Evolutionary conservation across 2,797 vertebrate species (phyloP).

Genomic region (Trachurus trachurus): DNA sequence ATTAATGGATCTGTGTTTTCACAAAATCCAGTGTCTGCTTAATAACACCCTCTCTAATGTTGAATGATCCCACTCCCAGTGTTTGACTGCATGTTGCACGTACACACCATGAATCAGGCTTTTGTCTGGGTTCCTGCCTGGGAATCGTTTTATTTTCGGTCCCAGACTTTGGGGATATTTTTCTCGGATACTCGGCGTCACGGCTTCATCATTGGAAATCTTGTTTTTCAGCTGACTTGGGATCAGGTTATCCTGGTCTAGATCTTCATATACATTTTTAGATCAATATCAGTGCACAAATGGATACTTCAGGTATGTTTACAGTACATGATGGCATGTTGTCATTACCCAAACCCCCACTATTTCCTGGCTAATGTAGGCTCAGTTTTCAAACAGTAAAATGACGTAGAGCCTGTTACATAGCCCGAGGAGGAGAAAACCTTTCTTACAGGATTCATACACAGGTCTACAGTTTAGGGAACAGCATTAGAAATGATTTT

Average conservation of each 20-base stretch:
- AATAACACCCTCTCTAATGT: too few species aligned
- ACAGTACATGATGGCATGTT: conserved; percentile 18
- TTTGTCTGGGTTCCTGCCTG: conserved; percentile 12
- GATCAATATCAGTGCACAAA: conserved; percentile 44
- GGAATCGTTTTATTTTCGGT: not conserved
- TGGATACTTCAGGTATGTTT: conserved; percentile 22
- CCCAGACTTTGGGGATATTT: not conserved
- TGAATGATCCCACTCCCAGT: too few species aligned
- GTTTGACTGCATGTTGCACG: too few species aligned
- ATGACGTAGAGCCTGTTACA: conserved; percentile 14
- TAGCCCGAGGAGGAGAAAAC: conserved; percentile 32
- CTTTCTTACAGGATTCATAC: conserved; percentile 23
- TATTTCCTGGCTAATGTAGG: conserved; percentile 53
- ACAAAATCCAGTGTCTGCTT: too few species aligned
- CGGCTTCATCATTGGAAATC: not conserved
- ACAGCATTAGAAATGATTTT: conserved; percentile 49
- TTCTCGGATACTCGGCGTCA: not conserved
- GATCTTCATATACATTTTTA: conserved; percentile 2
- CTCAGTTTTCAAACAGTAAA: conserved; percentile 21
- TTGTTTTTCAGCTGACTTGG: conserved; percentile 5
- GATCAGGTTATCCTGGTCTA: not conserved
- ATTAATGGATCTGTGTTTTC: too few species aligned
- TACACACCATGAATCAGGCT: not conserved
- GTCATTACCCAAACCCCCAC: conserved; percentile 22
- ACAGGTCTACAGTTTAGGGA: conserved; percentile 16